Conservation (phyloP, 2,888 invertebrate species). For the Tipula helvola region DNA sequence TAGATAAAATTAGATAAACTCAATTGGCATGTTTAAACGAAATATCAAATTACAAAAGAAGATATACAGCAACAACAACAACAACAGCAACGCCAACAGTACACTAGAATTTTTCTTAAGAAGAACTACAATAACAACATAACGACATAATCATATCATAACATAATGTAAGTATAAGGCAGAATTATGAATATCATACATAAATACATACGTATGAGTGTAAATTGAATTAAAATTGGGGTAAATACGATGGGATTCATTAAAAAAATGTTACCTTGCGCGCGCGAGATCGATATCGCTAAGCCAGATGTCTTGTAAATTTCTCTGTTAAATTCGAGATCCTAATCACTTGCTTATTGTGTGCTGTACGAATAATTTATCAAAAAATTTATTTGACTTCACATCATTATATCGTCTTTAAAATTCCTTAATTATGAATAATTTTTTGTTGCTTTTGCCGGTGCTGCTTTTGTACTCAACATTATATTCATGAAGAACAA, state of each 20-base stretch:
- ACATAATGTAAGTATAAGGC: background rate
- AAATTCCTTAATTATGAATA: background rate
- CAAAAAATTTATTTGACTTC: background rate
- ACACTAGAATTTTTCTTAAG: background rate
- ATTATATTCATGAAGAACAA: background rate
- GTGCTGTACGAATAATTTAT: background rate
- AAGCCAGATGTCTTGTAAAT: background rate
- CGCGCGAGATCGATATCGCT: background rate
- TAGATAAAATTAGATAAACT: conserved; percentile 4
- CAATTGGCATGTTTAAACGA: background rate
- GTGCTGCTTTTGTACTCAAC: background rate
- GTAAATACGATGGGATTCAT: background rate
- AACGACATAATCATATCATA: background rate
- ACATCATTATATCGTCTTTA: background rate
- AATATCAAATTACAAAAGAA: background rate
- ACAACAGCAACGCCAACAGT: background rate
- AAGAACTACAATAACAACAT: background rate
- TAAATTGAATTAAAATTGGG: background rate
- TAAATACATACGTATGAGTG: background rate
- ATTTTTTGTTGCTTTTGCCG: background rate
- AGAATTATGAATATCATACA: background rate
- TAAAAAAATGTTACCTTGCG: background rate
- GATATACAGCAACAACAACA: background rate
- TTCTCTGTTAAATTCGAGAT: background rate
- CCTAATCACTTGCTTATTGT: background rate